phyloP scores from a whole-genome alignment of 2,888 invertebrate genomes.

The Acleris sparsana region DNA sequence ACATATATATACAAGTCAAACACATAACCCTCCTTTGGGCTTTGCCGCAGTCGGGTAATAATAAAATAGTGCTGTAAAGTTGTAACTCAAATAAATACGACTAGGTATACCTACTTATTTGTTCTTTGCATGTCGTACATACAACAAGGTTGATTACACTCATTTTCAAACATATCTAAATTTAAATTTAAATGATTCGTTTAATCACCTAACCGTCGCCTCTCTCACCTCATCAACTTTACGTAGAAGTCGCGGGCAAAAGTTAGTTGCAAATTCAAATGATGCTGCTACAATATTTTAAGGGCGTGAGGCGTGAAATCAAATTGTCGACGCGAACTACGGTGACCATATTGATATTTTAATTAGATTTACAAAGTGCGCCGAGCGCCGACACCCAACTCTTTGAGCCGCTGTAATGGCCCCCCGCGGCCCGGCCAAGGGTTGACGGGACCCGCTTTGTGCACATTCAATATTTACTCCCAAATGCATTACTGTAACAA shows the following conservation, averaged over 20 bases:
- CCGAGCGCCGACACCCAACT: constrained; percentile 74
- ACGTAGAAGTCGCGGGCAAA: background rate
- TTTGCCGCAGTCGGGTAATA: too few relatives aligned
- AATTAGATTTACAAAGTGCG: constrained; percentile 82
- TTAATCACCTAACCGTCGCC: too few relatives aligned
- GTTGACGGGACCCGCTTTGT: constrained; percentile 78
- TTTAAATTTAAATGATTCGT: too few relatives aligned
- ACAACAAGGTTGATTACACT: too few relatives aligned
- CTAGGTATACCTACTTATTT: too few relatives aligned
- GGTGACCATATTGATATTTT: constrained; percentile 83
- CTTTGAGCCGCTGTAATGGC: constrained; percentile 81
- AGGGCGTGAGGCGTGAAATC: constrained; percentile 77
- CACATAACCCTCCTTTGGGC: too few relatives aligned
- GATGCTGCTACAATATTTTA: constrained; percentile 37
- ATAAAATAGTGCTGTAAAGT: too few relatives aligned
- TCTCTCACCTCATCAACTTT: too few relatives aligned
- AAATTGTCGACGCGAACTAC: constrained; percentile 77
- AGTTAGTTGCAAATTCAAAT: background rate
- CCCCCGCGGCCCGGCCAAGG: constrained; percentile 80
- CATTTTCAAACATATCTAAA: too few relatives aligned
- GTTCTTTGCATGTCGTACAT: too few relatives aligned
- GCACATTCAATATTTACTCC: constrained; percentile 81
- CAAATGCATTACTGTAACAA: constrained; percentile 82
- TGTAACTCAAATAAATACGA: too few relatives aligned
- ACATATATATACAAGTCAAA: too few relatives aligned